These are phyloP conservation scores for Pituophis catenifer DNA, from an alignment of 2,113 vertebrate genomes.

Conservation along the genomic window DNA sequence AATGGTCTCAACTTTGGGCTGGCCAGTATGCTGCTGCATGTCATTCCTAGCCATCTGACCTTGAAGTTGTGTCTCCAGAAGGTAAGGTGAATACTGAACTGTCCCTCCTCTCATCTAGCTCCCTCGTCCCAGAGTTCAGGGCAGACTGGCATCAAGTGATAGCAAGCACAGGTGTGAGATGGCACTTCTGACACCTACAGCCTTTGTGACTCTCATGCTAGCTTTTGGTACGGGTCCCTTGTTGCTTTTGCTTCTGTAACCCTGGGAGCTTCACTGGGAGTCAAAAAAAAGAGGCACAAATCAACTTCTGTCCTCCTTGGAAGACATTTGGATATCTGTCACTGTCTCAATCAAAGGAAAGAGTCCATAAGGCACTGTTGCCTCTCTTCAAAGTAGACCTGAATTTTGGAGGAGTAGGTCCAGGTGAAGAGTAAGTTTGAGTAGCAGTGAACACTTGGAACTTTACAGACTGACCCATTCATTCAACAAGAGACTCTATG, in stretches of 20 bases:
- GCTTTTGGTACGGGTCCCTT: background rate
- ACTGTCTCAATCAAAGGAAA: background rate
- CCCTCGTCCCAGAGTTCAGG: no score
- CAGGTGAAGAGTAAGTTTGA: no score
- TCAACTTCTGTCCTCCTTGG: background rate
- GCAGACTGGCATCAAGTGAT: no score
- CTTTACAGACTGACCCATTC: background rate
- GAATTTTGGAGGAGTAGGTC: no score
- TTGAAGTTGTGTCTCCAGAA: no score
- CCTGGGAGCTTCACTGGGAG: background rate
- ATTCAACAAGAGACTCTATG: background rate
- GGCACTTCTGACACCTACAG: no score
- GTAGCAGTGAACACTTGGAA: background rate
- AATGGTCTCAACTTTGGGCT: no score
- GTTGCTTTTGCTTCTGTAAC: background rate
- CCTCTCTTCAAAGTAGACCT: background rate
- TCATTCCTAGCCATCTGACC: no score
- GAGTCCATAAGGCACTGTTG: background rate
- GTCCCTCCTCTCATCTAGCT: no score
- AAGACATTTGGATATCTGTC: background rate
- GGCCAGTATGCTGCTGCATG: no score
- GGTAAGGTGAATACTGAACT: no score
- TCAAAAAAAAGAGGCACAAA: background rate
- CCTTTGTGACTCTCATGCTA: background rate
- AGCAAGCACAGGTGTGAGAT: no score